Evolutionary conservation across 2,888 invertebrate genomes (phyloP).

Genomic region (Phorcus lineatus): DNA sequence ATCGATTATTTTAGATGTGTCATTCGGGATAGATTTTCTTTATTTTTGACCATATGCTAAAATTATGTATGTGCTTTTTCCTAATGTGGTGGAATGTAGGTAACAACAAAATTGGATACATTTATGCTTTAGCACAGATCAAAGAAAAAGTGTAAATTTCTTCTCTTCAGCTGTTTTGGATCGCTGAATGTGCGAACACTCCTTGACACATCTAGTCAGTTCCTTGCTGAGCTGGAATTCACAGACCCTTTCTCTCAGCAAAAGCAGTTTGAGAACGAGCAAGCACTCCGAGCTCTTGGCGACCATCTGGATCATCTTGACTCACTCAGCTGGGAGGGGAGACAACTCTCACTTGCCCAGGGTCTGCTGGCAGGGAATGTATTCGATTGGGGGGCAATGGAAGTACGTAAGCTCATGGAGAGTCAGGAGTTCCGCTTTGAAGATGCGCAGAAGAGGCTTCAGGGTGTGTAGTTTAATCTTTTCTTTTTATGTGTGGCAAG

Average conservation of each 20-base stretch:
- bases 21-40: too few relatives aligned
- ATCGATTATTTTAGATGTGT: too few relatives aligned
- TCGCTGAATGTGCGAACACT: conserved; percentile 91
- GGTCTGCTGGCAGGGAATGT: conserved; percentile 89
- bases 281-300: conserved; percentile 84
- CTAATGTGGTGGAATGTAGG: too few relatives aligned
- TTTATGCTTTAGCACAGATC: too few relatives aligned
- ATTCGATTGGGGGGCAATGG: conserved; percentile 98
- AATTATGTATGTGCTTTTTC: too few relatives aligned
- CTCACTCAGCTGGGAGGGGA: conserved; percentile 78
- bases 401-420: conserved; percentile 89
- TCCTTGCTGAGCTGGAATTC: conserved; percentile 92
- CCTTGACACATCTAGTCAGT: conserved; percentile 93
- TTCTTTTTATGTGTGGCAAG: too few relatives aligned
- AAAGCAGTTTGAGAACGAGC: conserved; percentile 90
- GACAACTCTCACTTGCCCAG: conserved; percentile 77
- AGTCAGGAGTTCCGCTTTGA: conserved; percentile 85
- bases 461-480: conserved; percentile 77
- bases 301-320: conserved; percentile 84
- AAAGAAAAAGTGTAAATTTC: too few relatives aligned
- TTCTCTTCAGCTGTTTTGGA: conserved; percentile 81
- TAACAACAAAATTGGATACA: too few relatives aligned
- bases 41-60: too few relatives aligned
- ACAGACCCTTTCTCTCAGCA: conserved; percentile 89
- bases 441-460: conserved; percentile 88